Conservation (phyloP, 2,113 vertebrate species). For the Sebastes schlegelii region DNA sequence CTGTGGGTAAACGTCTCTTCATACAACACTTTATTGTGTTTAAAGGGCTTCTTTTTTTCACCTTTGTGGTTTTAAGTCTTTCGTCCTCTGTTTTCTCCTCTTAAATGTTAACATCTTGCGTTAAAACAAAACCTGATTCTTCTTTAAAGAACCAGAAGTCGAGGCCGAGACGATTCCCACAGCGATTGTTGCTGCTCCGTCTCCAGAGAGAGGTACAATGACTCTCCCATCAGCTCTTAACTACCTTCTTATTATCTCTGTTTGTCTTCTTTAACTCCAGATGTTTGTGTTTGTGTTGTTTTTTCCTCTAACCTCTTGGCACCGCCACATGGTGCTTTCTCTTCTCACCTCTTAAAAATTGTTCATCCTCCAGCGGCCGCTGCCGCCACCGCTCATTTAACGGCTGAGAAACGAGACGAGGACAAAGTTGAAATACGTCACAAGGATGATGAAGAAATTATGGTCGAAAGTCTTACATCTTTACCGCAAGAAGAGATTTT, state of each 20-base stretch:
- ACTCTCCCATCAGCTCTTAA: neutral
- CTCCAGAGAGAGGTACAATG: conserved; percentile 69
- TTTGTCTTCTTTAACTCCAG: conserved; percentile 54
- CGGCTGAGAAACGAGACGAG: conserved; percentile 11
- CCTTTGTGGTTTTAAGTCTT: neutral
- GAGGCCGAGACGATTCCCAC: conserved; percentile 23
- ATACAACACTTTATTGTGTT: neutral
- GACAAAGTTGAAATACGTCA: neutral
- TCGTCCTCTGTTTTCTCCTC: conserved; percentile 23
- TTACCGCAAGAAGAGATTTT: neutral
- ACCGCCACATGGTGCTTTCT: conserved; percentile 66
- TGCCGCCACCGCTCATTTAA: neutral
- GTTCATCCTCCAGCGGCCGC: conserved; percentile 36
- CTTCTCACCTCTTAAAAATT: conserved; percentile 45
- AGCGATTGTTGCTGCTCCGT: neutral
- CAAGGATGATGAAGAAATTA: neutral
- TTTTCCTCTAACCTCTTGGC: conserved; percentile 72
- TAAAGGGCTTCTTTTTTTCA: conserved; percentile 3
- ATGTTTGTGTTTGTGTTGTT: conserved; percentile 62
- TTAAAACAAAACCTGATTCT: conserved; percentile 44
- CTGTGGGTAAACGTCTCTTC: neutral
- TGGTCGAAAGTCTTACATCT: neutral
- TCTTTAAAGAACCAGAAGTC: conserved; percentile 64
- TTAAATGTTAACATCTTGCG: conserved; percentile 14
- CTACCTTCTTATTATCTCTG: conserved; percentile 12